A percentile compares a stretch with the other conserved stretches of the same genome.
These are phyloP conservation scores for Ranitomeya variabilis DNA, from an alignment of 2,113 vertebrate species.

Conservation along the genomic window DNA sequence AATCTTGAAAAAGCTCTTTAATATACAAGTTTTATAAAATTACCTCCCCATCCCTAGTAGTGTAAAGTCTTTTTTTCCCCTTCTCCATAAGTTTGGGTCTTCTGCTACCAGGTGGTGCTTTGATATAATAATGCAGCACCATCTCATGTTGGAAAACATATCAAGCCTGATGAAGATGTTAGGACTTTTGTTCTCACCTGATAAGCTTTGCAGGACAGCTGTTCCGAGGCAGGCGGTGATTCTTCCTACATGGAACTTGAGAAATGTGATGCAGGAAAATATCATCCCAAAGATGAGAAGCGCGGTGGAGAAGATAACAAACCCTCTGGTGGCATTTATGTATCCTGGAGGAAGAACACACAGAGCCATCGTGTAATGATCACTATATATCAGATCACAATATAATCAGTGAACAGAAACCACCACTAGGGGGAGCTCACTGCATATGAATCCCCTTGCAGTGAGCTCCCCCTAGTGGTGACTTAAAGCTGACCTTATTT, in stretches of 20 bases:
- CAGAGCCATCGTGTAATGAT: neutral
- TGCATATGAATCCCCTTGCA: neutral
- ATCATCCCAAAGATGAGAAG: conserved; percentile 18
- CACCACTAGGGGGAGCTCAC: neutral
- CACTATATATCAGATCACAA: no score
- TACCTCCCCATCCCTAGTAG: no score
- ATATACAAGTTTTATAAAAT: no score
- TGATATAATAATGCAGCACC: no score
- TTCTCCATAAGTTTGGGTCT: no score
- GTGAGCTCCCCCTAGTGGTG: neutral
- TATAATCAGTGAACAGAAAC: neutral
- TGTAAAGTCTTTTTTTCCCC: no score
- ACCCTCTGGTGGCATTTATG: conserved; percentile 22
- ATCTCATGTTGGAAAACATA: no score
- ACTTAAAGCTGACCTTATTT: neutral
- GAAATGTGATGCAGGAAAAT: conserved; percentile 14
- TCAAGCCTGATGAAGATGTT: no score
- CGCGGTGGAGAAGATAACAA: conserved; percentile 22
- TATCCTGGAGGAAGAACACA: neutral
- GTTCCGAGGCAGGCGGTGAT: neutral
- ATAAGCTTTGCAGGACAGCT: neutral
- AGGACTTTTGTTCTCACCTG: conserved; percentile 9
- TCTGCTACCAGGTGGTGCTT: no score
- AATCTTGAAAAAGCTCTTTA: no score
- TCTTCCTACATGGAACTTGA: neutral